A percentile compares a stretch with the other conserved stretches of the same genome.
These are phyloP conservation scores for Pachyuromys duprasi DNA, from an alignment of 2,797 vertebrate species.

Conservation along the genomic window DNA sequence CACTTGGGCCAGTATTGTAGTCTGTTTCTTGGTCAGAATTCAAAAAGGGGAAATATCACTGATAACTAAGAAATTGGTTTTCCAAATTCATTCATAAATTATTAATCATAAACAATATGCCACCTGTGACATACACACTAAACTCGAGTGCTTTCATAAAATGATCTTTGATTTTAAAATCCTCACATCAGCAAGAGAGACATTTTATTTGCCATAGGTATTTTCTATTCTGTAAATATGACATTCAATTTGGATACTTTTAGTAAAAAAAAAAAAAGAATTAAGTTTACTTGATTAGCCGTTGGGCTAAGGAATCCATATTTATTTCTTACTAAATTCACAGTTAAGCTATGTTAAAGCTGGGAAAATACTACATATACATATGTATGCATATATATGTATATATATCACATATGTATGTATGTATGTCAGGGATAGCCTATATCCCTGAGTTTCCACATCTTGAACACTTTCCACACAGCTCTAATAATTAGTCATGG, in stretches of 20 bases:
- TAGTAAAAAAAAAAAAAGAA: too few relatives aligned
- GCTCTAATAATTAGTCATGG: not conserved
- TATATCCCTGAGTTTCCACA: not conserved
- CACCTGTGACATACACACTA: not conserved
- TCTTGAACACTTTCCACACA: not conserved
- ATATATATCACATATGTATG: not conserved
- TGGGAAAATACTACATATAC: not conserved
- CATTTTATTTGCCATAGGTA: not conserved
- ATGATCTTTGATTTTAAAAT: not conserved
- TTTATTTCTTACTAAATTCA: not conserved
- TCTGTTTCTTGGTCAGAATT: not conserved
- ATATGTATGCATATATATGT: not conserved
- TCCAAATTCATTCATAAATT: not conserved
- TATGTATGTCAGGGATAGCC: not conserved
- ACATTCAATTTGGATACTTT: not conserved
- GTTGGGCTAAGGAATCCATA: not conserved
- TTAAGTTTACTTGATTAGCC: not conserved
- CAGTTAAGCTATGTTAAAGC: not conserved
- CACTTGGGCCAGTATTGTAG: not conserved
- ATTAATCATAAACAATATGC: not conserved
- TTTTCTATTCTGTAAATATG: not conserved
- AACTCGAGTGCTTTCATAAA: not conserved
- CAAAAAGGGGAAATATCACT: not conserved
- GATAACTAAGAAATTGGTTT: not conserved
- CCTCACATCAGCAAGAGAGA: not conserved